Evolutionary conservation across 2,797 vertebrate genomes (phyloP), one percentile per base, ranked within the genome.

Genomic region (Catamblyrhynchus diadema): DNA sequence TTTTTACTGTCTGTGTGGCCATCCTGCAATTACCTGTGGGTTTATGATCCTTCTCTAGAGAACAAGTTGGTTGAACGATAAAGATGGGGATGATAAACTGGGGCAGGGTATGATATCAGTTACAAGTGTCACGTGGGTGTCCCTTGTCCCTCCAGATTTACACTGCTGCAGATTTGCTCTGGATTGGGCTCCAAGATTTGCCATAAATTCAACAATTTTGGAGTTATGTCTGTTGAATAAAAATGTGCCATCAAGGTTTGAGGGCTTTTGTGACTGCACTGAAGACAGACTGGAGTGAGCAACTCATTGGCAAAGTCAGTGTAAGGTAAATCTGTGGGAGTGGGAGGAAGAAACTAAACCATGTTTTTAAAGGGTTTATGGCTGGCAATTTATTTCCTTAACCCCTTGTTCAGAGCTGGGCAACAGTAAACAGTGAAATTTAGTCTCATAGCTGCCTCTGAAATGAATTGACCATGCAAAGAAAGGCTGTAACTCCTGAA

Each of bases 1-100:
- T 96, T 94, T 95, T 94, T 95, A 94, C 95, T 96, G 88, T 95
- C 92, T 97, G 92, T 94, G 91, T 94, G 95, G 95, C 87, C 95
- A 93, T 92, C 87, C 89, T 93, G 91, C 94, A 94, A 92, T 96
- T 97, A 96, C 94, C 94, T 92, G 91, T 90, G 91, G 92, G 92
- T 95, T 97, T 94, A 96, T 94, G 92, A 88, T 93, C 92, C 91
- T 94, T 65, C 92, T 93, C 94, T 65, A 44, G 93, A 95, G 94
- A 88, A 69, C 81, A 70, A 92, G 92, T 91, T 83, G 89, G 86
- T 78, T 23, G 72, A 66, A 90, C 33, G 74, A 86, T 59, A 96
- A 88, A 88, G 89, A 96, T 90, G 86, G 70, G 66, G 73, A 89
- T 88, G 92, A 95, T 94, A 96, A 97, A 93, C 65, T 27, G 54